A percentile compares a stretch with the other conserved stretches of the same genome.
Conservation (phyloP, 2,113 vertebrate genomes). For the Odontophorus gujanensis region DNA sequence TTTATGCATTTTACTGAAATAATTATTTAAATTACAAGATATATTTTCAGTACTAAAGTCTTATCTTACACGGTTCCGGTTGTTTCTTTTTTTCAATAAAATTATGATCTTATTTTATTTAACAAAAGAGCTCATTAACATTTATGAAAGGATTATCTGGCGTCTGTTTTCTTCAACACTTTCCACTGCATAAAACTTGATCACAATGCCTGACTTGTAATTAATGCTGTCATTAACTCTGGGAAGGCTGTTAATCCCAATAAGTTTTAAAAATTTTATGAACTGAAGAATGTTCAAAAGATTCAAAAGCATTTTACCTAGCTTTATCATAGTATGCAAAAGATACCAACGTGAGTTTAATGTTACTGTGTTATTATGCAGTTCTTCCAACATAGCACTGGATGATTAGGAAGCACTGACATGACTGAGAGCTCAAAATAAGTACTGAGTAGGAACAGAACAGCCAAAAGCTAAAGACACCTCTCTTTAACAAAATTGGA, state of each 20-base stretch:
- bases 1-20: not conserved
- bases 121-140: not conserved
- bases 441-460: not conserved
- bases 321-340: not conserved
- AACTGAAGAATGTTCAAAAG: not conserved
- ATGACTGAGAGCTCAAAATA: not conserved
- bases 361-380: not conserved
- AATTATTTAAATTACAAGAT: not conserved
- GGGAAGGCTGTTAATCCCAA: not conserved
- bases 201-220: slow-evolving; percentile 1
- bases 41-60: not conserved
- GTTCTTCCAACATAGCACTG: not conserved
- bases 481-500: not conserved
- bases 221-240: not conserved
- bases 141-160: not conserved
- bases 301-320: not conserved
- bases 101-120: not conserved
- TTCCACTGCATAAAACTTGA: not conserved
- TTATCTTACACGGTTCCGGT: not conserved
- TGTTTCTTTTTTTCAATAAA: not conserved
- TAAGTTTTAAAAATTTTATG: not conserved
- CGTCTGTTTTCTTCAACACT: not conserved
- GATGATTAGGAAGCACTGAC: not conserved
- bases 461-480: not conserved
- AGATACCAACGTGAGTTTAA: not conserved